Conservation (phyloP, 2,797 vertebrate species). For the Lacerta viridis region DNA sequence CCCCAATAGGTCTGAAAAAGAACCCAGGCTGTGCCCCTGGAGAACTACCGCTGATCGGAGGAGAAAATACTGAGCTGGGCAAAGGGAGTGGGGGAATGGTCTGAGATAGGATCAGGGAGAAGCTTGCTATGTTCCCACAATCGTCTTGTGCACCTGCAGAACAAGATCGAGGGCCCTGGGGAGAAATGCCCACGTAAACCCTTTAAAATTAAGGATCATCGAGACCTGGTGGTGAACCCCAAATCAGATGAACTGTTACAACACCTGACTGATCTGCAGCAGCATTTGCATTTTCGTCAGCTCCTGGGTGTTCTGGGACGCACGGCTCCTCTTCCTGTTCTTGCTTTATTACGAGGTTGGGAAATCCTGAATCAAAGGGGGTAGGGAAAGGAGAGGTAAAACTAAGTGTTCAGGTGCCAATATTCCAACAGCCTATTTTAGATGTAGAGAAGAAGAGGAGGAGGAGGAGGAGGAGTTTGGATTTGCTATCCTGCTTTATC, state of each 20-base stretch:
- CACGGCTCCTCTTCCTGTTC: background rate
- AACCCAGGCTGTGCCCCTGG: too few relatives aligned
- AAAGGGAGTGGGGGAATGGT: too few relatives aligned
- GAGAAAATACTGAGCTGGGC: background rate
- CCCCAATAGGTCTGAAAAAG: too few relatives aligned
- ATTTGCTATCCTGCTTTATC: too few relatives aligned
- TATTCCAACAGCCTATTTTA: background rate
- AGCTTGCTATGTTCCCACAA: too few relatives aligned
- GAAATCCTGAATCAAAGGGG: background rate
- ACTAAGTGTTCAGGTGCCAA: background rate
- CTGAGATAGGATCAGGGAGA: background rate
- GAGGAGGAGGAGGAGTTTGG: too few relatives aligned
- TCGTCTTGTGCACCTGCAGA: background rate
- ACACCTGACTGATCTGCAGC: background rate
- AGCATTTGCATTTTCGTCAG: background rate
- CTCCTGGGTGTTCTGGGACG: background rate
- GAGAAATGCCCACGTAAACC: background rate
- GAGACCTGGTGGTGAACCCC: background rate
- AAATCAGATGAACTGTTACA: background rate
- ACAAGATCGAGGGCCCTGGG: background rate
- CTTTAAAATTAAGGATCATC: background rate
- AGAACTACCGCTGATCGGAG: background rate
- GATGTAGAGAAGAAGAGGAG: background rate
- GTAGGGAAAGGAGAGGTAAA: background rate
- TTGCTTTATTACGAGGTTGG: conserved; percentile 13